Percentiles rank a stretch among this genome's conserved stretches.
These are phyloP conservation scores for Schizothorax lantsangensis DNA, from an alignment of 2,797 vertebrate species.

Conservation along the genomic window DNA sequence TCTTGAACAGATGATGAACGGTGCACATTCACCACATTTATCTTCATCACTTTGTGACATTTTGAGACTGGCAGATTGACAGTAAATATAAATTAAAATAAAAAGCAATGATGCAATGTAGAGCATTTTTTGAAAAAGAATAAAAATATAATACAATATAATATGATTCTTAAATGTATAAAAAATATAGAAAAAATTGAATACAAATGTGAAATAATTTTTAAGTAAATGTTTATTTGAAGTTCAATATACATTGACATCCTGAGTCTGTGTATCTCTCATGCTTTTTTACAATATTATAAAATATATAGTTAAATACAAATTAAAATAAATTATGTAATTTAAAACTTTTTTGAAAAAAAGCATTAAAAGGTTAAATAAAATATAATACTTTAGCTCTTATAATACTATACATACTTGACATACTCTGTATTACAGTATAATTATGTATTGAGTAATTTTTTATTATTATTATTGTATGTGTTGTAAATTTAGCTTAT, in stretches of 20 bases:
- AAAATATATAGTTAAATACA: background rate
- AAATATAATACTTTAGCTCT: background rate
- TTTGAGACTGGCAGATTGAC: background rate
- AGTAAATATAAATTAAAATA: background rate
- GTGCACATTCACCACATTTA: conserved; percentile 7
- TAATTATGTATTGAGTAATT: no score
- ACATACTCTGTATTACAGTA: no score
- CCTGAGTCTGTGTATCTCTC: background rate
- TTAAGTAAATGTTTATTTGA: background rate
- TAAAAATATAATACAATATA: background rate
- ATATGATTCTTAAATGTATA: background rate
- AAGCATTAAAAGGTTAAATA: background rate
- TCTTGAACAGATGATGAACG: background rate
- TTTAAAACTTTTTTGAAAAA: no score
- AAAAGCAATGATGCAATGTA: background rate
- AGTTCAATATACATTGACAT: background rate
- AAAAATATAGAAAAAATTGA: no score
- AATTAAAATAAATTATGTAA: background rate
- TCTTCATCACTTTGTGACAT: conserved; percentile 18
- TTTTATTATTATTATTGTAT: no score
- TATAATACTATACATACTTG: no score
- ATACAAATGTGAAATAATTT: background rate
- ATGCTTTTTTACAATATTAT: background rate
- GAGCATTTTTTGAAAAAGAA: background rate
- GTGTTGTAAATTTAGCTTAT: no score